Evolutionary conservation across 1,140 invertebrate species (phyloP), one percentile per base, ranked within the genome.

Genomic region (Diabrotica virgifera): DNA sequence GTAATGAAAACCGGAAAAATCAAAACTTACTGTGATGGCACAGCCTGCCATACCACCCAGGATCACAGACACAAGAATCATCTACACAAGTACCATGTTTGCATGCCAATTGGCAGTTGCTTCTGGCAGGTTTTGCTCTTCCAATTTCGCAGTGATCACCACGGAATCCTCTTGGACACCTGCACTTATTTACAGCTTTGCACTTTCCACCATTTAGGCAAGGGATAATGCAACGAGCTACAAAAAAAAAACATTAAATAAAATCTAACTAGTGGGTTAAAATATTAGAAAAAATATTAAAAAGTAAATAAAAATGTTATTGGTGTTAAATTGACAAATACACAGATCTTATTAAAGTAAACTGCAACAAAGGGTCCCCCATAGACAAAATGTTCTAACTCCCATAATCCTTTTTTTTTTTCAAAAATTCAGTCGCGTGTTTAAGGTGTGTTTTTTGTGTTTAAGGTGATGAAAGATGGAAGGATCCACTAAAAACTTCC

Each of bases 71-170:
- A 73, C 89, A 91, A 5, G 81, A 84, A 72, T 90, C 90, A 66
- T 86, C 85, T 67, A 84, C 79, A 73, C 91, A 93, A 52, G 81
- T 84, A 51, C 91, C 91, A 75, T 92, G 89, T 70, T 84, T 83
- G 74, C 91, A 94, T 6, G 84, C 82, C 72, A 85, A 81, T 67
- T 84, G 86, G 74, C 90, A 93, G 14, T 85, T 83, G 11, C 87
- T 89, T 66, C 87, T 82, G 67, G 87, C 86, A 6, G 85, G 78
- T 38, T 85, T 81, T 52, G 83, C 82, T 71, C 87, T 82, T 52
- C 88, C 90, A 69, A 94, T 89, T 82, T 95, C 92, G 78, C 92
- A 94, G 80, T 94, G 92, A 80, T 94, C 85, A 11, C 93, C 93
- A 62, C 85, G 84, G 66, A 90, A 89, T 13, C 91, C 92, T 36